These are phyloP conservation scores for Blastomussa wellsi DNA, from an alignment of 92 coral and sea anemone genomes.

Conservation along the genomic window DNA sequence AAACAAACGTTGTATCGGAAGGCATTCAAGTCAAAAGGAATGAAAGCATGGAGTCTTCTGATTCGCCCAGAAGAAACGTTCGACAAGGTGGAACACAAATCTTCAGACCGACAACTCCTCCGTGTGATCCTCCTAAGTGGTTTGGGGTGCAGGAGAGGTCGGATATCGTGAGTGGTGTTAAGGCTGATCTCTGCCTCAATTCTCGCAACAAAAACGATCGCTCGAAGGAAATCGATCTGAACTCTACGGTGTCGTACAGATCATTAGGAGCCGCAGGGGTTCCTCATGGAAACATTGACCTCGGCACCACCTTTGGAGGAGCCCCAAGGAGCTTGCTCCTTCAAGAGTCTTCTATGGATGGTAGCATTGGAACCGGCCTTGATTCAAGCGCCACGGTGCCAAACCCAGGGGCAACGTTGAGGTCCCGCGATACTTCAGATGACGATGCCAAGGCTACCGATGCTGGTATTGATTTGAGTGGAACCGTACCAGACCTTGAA, in stretches of 20 bases:
- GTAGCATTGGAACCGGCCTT: slow-evolving; percentile 8
- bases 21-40: not conserved
- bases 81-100: slow-evolving; percentile 6
- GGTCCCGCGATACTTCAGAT: not conserved
- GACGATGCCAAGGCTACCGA: not conserved
- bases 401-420: not conserved
- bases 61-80: not conserved
- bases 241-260: slow-evolving; percentile 5
- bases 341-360: slow-evolving; percentile 2
- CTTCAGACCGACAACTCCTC: slow-evolving; percentile 8
- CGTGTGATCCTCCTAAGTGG: not conserved
- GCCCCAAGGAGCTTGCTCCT: not conserved
- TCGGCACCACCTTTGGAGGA: slow-evolving; percentile 20
- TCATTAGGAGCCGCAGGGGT: not conserved
- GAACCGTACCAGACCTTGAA: slow-evolving; percentile 33
- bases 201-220: not conserved
- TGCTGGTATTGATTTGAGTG: slow-evolving; percentile 36
- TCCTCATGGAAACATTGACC: slow-evolving; percentile 3
- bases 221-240: slow-evolving; percentile 15
- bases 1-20: not conserved
- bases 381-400: slow-evolving; percentile 25
- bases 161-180: not conserved
- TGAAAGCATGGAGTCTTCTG: not conserved
- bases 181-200: not conserved
- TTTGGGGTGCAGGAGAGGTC: not conserved